Percentiles rank a stretch among this genome's conserved stretches.
These are phyloP conservation scores for Callospermophilus lateralis DNA, from an alignment of 2,113 vertebrate species.

Conservation along the genomic window DNA sequence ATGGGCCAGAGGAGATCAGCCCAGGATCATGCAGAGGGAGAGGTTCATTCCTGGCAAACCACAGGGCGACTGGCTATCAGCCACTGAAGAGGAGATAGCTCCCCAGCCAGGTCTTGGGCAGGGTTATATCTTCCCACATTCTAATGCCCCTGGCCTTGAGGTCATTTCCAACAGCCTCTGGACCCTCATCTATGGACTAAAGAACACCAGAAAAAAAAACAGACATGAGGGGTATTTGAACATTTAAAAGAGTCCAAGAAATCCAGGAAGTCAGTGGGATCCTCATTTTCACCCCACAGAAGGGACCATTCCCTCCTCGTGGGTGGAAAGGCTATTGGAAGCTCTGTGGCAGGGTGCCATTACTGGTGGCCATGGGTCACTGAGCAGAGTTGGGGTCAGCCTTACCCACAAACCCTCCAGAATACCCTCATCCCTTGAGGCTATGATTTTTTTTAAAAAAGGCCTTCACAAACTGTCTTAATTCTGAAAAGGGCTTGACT, in stretches of 20 bases:
- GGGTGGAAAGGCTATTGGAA: neutral
- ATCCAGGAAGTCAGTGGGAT: rapidly evolving
- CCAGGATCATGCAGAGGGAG: neutral
- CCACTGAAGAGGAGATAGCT: neutral
- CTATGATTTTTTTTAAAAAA: neutral
- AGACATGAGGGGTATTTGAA: neutral
- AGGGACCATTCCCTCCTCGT: too few relatives aligned
- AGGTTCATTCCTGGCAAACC: neutral
- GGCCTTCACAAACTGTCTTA: neutral
- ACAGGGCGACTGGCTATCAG: rapidly evolving
- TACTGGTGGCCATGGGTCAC: neutral
- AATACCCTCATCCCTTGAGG: neutral
- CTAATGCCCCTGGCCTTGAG: neutral
- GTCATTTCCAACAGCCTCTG: neutral
- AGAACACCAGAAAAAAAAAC: neutral
- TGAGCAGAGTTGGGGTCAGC: neutral
- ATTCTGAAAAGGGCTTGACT: neutral
- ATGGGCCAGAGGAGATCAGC: neutral
- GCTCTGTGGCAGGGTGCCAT: too few relatives aligned
- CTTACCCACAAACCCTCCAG: neutral
- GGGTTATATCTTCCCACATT: neutral
- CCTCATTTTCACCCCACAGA: neutral
- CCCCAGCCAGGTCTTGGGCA: neutral
- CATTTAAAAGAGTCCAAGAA: neutral
- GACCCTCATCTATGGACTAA: neutral